Evolutionary conservation across 2,888 invertebrate genomes (phyloP).

Genomic region (Eristalinus aeneus): DNA sequence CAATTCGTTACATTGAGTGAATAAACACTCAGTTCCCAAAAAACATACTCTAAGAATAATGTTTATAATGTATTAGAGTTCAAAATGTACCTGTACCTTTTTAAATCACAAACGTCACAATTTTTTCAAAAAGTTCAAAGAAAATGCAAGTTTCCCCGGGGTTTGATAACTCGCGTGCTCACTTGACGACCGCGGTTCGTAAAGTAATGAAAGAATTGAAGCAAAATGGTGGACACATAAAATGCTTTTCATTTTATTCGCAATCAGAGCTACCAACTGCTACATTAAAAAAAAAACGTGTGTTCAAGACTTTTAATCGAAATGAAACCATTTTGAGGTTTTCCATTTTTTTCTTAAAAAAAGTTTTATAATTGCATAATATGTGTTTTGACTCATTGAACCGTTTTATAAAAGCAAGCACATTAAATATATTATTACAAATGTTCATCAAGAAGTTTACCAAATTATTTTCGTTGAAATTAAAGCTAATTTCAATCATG

Average conservation of each 20-base stretch:
- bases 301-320: neutral
- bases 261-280: slow-evolving; percentile 41
- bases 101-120: slow-evolving; percentile 79
- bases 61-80: slow-evolving; percentile 14
- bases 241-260: slow-evolving; percentile 4
- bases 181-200: slow-evolving; percentile 79
- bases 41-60: neutral
- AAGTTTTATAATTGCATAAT: too few species aligned
- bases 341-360: too few species aligned
- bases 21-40: neutral
- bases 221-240: slow-evolving; percentile 62
- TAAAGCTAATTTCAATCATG: too few species aligned
- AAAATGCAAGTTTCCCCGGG: slow-evolving; percentile 74
- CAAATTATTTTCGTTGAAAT: too few species aligned
- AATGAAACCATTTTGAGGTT: neutral
- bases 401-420: too few species aligned
- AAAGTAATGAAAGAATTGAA: slow-evolving; percentile 75
- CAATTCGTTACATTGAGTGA: neutral
- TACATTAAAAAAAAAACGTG: neutral
- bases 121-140: slow-evolving; percentile 78
- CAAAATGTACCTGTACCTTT: slow-evolving; percentile 66
- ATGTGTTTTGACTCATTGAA: too few species aligned
- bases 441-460: too few species aligned
- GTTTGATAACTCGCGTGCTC: slow-evolving; percentile 79
- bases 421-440: too few species aligned